Conservation (phyloP, 2,888 invertebrate genomes). For the Diogma glabrata region DNA sequence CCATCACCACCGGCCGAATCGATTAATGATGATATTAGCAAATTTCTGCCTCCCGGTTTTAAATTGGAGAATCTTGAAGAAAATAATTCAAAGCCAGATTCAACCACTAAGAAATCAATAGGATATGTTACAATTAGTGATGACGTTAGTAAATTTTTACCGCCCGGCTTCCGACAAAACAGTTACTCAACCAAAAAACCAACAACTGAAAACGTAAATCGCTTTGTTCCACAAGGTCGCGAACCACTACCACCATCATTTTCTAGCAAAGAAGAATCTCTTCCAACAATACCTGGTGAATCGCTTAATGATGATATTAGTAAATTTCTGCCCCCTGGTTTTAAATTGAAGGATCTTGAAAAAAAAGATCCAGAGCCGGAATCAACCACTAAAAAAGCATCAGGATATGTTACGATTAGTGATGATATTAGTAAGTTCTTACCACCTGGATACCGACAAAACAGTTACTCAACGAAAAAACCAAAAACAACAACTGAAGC, state of each 20-base stretch:
- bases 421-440: conserved; percentile 44
- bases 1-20: conserved; percentile 18
- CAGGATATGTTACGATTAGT: conserved; percentile 16
- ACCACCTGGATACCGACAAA: conserved; percentile 44
- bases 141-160: conserved; percentile 44
- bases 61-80: no score
- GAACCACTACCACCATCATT: conserved; percentile 47
- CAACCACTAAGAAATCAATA: conserved; percentile 25
- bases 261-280: conserved; percentile 26
- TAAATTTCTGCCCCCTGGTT: conserved; percentile 46
- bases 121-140: conserved; percentile 24
- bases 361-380: conserved; percentile 20
- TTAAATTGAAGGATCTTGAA: conserved; percentile 32
- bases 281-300: conserved; percentile 16
- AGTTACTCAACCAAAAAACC: conserved; percentile 27
- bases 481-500: conserved; percentile 21
- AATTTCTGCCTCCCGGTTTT: conserved; percentile 52
- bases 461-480: conserved; percentile 31
- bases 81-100: no score
- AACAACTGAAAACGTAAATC: conserved; percentile 23
- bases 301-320: conserved; percentile 22
- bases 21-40: conserved; percentile 41
- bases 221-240: conserved; percentile 48
- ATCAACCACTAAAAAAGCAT: conserved; percentile 22
- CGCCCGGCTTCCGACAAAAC: conserved; percentile 44